Base-by-base conservation (phyloP, 2,888 invertebrate genomes). In the Cataglyphis albicans region DNA sequence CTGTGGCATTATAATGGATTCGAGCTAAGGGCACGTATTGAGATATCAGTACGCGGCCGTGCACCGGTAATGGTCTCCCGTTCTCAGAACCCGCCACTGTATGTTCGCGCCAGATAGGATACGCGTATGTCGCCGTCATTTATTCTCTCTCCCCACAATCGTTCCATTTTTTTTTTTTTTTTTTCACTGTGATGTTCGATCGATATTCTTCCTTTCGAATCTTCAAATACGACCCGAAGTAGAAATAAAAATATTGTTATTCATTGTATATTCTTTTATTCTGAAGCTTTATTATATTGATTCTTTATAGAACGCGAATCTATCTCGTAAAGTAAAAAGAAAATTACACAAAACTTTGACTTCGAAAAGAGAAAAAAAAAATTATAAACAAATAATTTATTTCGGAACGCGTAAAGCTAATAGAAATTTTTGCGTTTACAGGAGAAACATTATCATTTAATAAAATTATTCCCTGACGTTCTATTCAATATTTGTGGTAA, bases 11-110 rank as follows among this genome's bases (percentile, higher is more conserved):
- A 93, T 94, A 94, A 94, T 94, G 94, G 94, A 94, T 94, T 94
- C 94, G 92, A 93, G 92, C 94, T 93, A 94, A 94, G 92, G 92
- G 92, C 92, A 93, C 91, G 93, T 94, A 94, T 94, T 94, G 93
- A 94, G 94, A 94, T 94, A 94, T 94, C 94, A 94, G 94, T 93
- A 93, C 93, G 93, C 93, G 93, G 90, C 90, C 90, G 89, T 90
- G 92, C 91, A 92, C 92, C 91, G 90, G 94, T 94, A 94, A 94
- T 94, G 94, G 93, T 87, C 94, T 93, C 91, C 90, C 90, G 91
- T 94, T 94, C 94, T 92, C 86, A 91, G 94, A 94, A 94, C 87
- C 90, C 90, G 84, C 89, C 90, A 90, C 91, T 89, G 83, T 90
- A 89, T 90, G 91, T 91, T 89, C 90, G 90, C 90, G 90, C 89